These are phyloP conservation scores for Phania funesta DNA, from an alignment of 2,888 invertebrate species.

Conservation along the genomic window DNA sequence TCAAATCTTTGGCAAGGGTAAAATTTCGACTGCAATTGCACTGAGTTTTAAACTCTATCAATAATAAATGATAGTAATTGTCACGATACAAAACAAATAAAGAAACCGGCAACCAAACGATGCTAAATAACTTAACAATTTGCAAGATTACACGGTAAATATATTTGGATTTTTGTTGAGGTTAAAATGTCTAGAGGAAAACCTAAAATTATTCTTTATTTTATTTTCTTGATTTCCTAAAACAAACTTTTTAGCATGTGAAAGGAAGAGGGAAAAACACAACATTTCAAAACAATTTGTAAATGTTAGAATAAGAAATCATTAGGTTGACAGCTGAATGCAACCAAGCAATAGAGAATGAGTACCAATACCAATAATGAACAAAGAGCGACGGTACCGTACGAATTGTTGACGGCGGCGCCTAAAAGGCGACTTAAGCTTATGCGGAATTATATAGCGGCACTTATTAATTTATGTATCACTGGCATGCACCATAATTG, in stretches of 20 bases:
- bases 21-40: conserved; percentile 58
- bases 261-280: conserved; percentile 8
- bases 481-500: too few species aligned
- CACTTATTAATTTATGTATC: background rate
- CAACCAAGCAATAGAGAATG: conserved; percentile 3
- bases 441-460: background rate
- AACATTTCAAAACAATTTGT: conserved; percentile 64
- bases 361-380: background rate
- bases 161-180: conserved; percentile 33
- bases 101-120: conserved; percentile 22
- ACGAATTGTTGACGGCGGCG: background rate
- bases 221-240: background rate
- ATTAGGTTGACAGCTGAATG: conserved; percentile 64
- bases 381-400: background rate
- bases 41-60: conserved; percentile 77
- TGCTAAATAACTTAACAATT: too few species aligned
- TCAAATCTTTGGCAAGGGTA: conserved; percentile 26
- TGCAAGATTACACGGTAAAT: conserved; percentile 31
- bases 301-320: conserved; percentile 63
- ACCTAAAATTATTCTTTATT: background rate
- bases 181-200: conserved; percentile 33
- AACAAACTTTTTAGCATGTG: background rate
- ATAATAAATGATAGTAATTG: conserved; percentile 78
- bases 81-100: conserved; percentile 70
- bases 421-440: background rate